A percentile compares a stretch with the other conserved stretches of the same genome.
These are phyloP conservation scores for Bombus balteatus DNA, from an alignment of 1,140 invertebrate species.

Conservation along the genomic window DNA sequence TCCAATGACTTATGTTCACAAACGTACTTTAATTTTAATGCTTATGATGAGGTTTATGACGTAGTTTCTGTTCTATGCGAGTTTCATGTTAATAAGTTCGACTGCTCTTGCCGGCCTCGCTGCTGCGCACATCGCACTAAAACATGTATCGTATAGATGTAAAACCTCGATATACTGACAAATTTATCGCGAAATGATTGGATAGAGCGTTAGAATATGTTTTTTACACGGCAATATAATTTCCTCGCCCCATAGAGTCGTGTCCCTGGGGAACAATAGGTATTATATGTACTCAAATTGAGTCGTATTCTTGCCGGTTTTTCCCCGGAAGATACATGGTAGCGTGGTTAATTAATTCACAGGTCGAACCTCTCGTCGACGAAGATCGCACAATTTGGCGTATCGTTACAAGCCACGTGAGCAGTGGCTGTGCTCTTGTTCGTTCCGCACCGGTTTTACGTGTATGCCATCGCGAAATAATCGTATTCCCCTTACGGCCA, in stretches of 20 bases:
- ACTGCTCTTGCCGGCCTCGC: background rate
- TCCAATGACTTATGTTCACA: constrained; percentile 28
- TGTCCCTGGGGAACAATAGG: background rate
- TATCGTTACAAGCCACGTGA: constrained; percentile 53
- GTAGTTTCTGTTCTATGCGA: constrained; percentile 35
- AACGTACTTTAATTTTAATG: constrained; percentile 40
- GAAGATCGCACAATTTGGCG: constrained; percentile 34
- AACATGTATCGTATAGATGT: constrained; percentile 11
- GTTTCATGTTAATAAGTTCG: constrained; percentile 39
- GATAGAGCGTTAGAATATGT: background rate
- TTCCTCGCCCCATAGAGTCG: background rate
- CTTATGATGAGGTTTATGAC: constrained; percentile 26
- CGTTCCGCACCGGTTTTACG: constrained; percentile 42
- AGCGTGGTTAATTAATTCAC: constrained; percentile 59
- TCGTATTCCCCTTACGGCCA: constrained; percentile 66
- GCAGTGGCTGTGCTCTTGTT: background rate
- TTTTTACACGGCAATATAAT: background rate
- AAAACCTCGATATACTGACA: background rate
- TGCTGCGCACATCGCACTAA: background rate
- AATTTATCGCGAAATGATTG: background rate
- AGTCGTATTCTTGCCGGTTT: constrained; percentile 2
- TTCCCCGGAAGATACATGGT: background rate
- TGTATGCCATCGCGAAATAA: constrained; percentile 65
- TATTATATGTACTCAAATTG: too few species aligned
- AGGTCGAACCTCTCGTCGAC: constrained; percentile 21